phyloP scores from a whole-genome alignment of 2,888 invertebrate species.

The Drosophila kuntzei region DNA sequence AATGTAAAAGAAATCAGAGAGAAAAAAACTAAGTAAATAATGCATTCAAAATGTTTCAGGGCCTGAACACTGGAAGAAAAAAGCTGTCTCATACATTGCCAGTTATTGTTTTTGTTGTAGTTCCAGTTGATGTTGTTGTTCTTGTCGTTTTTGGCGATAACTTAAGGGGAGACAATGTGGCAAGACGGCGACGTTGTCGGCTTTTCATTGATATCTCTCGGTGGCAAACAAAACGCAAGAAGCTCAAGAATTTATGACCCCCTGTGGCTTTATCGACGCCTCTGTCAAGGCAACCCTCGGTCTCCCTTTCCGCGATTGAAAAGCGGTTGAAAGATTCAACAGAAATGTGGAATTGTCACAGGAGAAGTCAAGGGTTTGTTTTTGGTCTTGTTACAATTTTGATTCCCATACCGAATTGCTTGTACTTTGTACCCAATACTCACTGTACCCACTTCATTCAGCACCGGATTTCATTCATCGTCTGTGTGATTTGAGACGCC shows the following conservation, averaged over 20 bases:
- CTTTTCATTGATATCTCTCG: slow-evolving; percentile 72
- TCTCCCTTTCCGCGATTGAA: slow-evolving; percentile 64
- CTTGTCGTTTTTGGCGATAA: slow-evolving; percentile 68
- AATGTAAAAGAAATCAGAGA: slow-evolving; percentile 14
- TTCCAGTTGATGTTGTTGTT: slow-evolving; percentile 21
- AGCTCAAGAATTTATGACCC: slow-evolving; percentile 81
- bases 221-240: slow-evolving; percentile 75
- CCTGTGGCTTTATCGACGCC: slow-evolving; percentile 83
- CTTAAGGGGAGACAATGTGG: slow-evolving; percentile 59
- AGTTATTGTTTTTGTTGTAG: slow-evolving; percentile 39
- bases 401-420: slow-evolving; percentile 33
- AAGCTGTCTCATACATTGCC: slow-evolving; percentile 41
- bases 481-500: slow-evolving; percentile 63
- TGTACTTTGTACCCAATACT: slow-evolving; percentile 19
- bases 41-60: slow-evolving; percentile 52
- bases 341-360: slow-evolving; percentile 51
- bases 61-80: slow-evolving; percentile 27
- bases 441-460: slow-evolving; percentile 77
- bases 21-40: slow-evolving; percentile 49
- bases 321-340: slow-evolving; percentile 64
- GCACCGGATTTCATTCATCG: slow-evolving; percentile 70
- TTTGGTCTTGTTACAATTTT: slow-evolving; percentile 46
- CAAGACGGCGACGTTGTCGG: slow-evolving; percentile 58
- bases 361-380: slow-evolving; percentile 29
- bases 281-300: slow-evolving; percentile 67